Evolutionary conservation across 92 coral and sea anemone species (phyloP), one percentile per base, ranked within the genome.

Genomic region (Paramuricea clavata): DNA sequence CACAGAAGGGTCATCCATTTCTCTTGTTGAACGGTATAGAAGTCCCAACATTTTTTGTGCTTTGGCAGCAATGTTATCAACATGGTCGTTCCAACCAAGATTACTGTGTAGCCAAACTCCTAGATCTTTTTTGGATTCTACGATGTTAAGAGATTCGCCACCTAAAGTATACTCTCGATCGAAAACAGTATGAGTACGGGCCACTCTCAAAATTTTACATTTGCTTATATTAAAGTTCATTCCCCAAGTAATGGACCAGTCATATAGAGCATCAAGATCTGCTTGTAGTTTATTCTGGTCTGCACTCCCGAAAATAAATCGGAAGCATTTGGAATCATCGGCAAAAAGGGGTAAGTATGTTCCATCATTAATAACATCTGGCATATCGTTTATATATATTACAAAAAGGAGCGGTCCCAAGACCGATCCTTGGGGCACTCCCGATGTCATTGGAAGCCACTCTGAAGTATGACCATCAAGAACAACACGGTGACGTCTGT

Each of bases 401-500:
- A 56, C 7, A 23, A 56, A 56, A 6, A 56, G 64, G 64, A 56
- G 21, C 26, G 26, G 64, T 19, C 21, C 64, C 6, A 56, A n/a
- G 26, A 56, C 26, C 25, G 25, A 6, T 6, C 64, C 68, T 60
- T 60, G 68, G 15, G 68, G 31, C 11, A 60, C 68, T 22, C 68
- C 68, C 12, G 68, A 60, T 72, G 85, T 83, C n/a, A 89, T 88
- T 23, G 81, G 71, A 31, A 83, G 83, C 87, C 83, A 82, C 2
- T 52, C 83, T n/a, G 91, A 82, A 74, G 31, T 57, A 61, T 39
- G 43, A 34, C 88, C 91, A 81, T 88, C 87, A 32, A 89, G 36
- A 6, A 83, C 59, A 49, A 76, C 81, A 60, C 76, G 88, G 30
- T 88, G 88, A 61, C 67, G 64, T 83, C 86, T 85, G 39, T 85